Base-by-base conservation (phyloP, 2,113 vertebrate genomes). In the Corythaixoides concolor region DNA sequence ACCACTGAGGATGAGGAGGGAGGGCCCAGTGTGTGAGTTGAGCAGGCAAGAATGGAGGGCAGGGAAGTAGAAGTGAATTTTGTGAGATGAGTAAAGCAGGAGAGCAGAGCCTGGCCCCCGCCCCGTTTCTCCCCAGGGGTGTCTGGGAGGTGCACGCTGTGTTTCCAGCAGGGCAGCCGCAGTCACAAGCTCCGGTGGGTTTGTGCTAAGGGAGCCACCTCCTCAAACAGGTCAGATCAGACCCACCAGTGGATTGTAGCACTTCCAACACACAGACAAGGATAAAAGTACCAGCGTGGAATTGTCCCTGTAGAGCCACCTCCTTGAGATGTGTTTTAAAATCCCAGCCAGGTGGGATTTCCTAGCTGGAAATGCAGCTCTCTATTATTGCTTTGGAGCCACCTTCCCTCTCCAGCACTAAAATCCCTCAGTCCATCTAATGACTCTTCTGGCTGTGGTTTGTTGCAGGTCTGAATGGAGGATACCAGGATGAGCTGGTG, bases 401-500 rank as follows among this genome's bases (percentile, higher is more conserved):
- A 10, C 41, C 45, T 50, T 60, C 45, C n/a, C 59, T 67, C 41
- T 60, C 13, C 58, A 23, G n/a, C 43, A 15, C 60, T 41, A 32
- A 22, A 33, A 72, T 56, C 16, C 2, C 49, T 64, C 1, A 3
- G 18, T 67, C 52, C 55, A 5, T 53, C 83, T 76, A 1, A 80
- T 47, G 4, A 1, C 55, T 39, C 35, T 73, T 76, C 85, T 91
- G 84, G 76, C 35, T 95, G 82, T 83, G 90, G 59, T 97, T 91
- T 95, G 88, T 97, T 66, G 97, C 97, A 99, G 99, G 99, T 91
- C 95, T 99, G 91, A 99, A 99, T 63, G 99, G 99, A 85, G 98
- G 99, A 55, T 99, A 99, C 98, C 99, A 99, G 63, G 99, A 99
- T 52, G 99, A 99, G 95, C 98, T 99, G 37, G 99, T 99, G 94